Base-by-base conservation (phyloP, 2,113 vertebrate species). In the Entomyzon cyanotis region DNA sequence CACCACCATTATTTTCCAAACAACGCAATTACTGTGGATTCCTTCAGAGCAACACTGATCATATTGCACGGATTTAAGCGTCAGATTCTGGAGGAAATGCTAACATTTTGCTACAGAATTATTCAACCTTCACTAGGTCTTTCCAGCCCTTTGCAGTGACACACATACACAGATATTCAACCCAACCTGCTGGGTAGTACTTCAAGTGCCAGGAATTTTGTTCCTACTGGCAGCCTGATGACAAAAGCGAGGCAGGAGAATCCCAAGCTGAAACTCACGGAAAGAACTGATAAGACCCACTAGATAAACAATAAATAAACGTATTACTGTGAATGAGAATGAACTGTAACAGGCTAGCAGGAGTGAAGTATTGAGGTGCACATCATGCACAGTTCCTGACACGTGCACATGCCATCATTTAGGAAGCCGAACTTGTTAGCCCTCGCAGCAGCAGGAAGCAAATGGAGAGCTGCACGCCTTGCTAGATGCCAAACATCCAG, bases 281-380 rank as follows among this genome's bases (percentile, higher is more conserved):
- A 42, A 85, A 14, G 55, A 80, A 50, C 52, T 14, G 9, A 64
- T 64, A 18, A 75, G 56, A 88, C 41, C 55, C 71, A 27, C 44
- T 25, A 60, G n/a, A 35, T 74, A 68, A 92, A 93, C 28, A 92
- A 95, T 87, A 90, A 93, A 88, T 77, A 93, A 88, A n/a, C 52
- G 85, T 65, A 59, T 63, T 59, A 81, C 92, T 65, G 44, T 35
- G 30, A 84, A 77, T 19, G 27, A 79, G 56, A 81, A 86, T 3
- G 58, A 67, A 53, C 10, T 30, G 39, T n/a, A 60, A 65, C 2
- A 2, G 47, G 20, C 56, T 47, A 70, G 71, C 30, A 53, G 60
- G 75, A 87, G 75, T 42, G 59, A 47, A 92, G 21, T 10, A 62
- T 12, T 2, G 4, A 90, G 77, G 49, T 41, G 56, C n/a, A 24